A percentile compares a stretch with the other conserved stretches of the same genome.
phyloP scores from a whole-genome alignment of 2,113 vertebrate genomes.

The Toxotes chatareus region DNA sequence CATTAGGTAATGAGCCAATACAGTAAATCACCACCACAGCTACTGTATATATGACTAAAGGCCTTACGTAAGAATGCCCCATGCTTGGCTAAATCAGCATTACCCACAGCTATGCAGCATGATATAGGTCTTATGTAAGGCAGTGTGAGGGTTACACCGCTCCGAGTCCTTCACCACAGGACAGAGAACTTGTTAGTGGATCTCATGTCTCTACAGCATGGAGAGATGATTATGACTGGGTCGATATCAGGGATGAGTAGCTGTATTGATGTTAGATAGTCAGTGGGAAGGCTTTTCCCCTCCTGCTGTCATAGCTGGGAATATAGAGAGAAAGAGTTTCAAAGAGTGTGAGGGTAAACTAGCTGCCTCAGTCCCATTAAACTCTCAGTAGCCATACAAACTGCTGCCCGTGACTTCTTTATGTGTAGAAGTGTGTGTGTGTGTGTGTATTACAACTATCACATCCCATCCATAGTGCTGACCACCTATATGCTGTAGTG shows the following conservation, averaged over 20 bases:
- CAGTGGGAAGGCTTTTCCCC: constrained; percentile 27
- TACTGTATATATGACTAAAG: constrained; percentile 55
- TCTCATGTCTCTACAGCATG: constrained; percentile 33
- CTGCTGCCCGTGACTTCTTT: constrained; percentile 3
- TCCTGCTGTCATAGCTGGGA: constrained; percentile 29
- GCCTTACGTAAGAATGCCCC: constrained; percentile 62
- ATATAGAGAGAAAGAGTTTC: constrained; percentile 25
- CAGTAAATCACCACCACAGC: constrained; percentile 68
- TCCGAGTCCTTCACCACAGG: constrained; percentile 48
- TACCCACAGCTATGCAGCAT: constrained; percentile 55
- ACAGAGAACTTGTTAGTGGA: constrained; percentile 50
- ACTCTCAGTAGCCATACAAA: constrained; percentile 8
- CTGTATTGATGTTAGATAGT: constrained; percentile 58
- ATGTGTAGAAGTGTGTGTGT: constrained; percentile 45
- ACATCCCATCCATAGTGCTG: constrained; percentile 11
- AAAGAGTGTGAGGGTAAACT: constrained; percentile 22
- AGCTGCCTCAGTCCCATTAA: neutral
- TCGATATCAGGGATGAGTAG: constrained; percentile 65
- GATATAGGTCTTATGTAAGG: constrained; percentile 61
- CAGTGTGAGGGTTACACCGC: constrained; percentile 11
- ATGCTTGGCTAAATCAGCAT: constrained; percentile 60
- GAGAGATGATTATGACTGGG: constrained; percentile 62
- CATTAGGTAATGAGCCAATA: constrained; percentile 78
- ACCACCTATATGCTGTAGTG: neutral
- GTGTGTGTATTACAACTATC: constrained; percentile 39